These are phyloP conservation scores for Drosophila quasianomalipes DNA, from an alignment of 2,888 invertebrate species.

Conservation along the genomic window DNA sequence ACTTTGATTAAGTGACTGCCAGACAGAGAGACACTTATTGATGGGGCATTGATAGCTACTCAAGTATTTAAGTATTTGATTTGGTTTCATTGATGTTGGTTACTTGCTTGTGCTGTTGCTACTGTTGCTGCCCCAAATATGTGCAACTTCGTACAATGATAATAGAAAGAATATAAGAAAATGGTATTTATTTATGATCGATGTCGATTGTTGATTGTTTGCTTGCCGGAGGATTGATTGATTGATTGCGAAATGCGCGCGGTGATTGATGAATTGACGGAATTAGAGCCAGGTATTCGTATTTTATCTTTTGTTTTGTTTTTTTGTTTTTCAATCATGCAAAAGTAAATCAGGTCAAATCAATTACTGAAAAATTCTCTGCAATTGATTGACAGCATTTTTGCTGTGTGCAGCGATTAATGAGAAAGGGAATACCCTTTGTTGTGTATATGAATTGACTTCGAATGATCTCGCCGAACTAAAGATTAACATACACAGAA, in stretches of 20 bases:
- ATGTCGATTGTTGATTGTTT: constrained; percentile 21
- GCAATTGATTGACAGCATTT: not conserved
- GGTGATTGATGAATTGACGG: constrained; percentile 35
- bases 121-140: constrained; percentile 33
- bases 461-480: not conserved
- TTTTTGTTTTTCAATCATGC: not conserved
- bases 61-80: constrained; percentile 29
- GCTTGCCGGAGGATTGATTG: constrained; percentile 32
- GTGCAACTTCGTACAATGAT: constrained; percentile 3
- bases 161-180: not conserved
- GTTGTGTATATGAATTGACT: not conserved
- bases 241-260: constrained; percentile 23
- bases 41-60: constrained; percentile 49
- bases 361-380: not conserved
- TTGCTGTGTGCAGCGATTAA: not conserved
- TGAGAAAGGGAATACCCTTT: not conserved
- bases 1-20: constrained; percentile 59
- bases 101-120: constrained; percentile 16
- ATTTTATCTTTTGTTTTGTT: not conserved
- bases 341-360: constrained; percentile 14
- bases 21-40: constrained; percentile 62
- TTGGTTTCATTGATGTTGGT: constrained; percentile 4
- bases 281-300: not conserved
- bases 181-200: constrained; percentile 39
- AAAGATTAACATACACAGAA: not conserved